Evolutionary conservation across 2,888 invertebrate species (phyloP), one percentile per base, ranked within the genome.

Genomic region (Dichetophora obliterata): DNA sequence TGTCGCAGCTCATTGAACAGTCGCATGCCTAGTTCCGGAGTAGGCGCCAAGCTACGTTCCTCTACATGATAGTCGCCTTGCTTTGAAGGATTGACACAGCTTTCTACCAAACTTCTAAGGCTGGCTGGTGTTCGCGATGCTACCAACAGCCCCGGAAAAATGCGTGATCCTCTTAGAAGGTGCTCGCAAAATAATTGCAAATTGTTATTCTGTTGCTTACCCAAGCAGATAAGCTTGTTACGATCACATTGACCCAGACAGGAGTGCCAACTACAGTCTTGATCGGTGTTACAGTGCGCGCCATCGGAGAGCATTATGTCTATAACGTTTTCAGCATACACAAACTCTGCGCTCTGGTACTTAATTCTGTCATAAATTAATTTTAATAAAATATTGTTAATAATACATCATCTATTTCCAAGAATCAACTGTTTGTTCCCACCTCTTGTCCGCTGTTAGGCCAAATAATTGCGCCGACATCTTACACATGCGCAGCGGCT

Each of bases 181-280:
- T 88, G 82, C 11, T 86, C 84, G 69, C 89, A 89, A 57, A 87
- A 86, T 78, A 88, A 86, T 79, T 88, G 88, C 63, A 88, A 84
- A 81, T 89, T 89, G 78, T 86, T 88, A 77, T 89, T 89, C 79
- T 87, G 88, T 79, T 88, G 89, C 27, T 85, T 80, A 37, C 86
- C 85, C 19, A 80, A 83, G 78, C 89, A 89, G 16, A 83, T 78
- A n/a, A 82, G 83, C 5, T 82, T 80, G n/a, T 82, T 81, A 3
- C 78, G 69, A 80, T 89, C 86, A 80, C 89, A 89, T 75, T 84
- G 81, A 0, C 89, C 89, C 14, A 85, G 81, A 54, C 89, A 89
- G 71, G 84, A 83, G 71, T 86, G 83, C 77, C 83, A 86, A 66
- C 76, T 82, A 54, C 89, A 89, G 77, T 89, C 88, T 19, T 80